Percentiles rank a stretch among this genome's conserved stretches.
Conservation (phyloP, 1,140 invertebrate genomes). For the Holcopasites calliopsidis region DNA sequence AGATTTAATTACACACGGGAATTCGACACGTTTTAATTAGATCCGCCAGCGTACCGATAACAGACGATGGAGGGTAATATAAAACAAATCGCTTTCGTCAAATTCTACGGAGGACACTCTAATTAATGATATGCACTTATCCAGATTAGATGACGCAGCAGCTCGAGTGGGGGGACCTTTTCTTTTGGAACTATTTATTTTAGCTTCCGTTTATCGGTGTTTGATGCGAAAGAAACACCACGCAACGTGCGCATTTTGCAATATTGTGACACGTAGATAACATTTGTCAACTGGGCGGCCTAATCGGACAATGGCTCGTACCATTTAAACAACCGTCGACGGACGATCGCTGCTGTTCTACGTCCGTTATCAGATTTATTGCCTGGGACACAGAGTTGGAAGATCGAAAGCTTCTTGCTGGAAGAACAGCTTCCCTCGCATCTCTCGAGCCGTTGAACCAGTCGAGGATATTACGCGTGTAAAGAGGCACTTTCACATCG, state of each 20-base stretch:
- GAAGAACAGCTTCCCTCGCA: neutral
- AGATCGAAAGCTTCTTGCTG: neutral
- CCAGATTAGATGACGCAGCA: no score
- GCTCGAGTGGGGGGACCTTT: no score
- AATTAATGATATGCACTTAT: no score
- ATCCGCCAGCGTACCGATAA: constrained; percentile 20
- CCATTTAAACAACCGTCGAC: constrained; percentile 51
- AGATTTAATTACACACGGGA: constrained; percentile 64
- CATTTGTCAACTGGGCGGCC: constrained; percentile 8
- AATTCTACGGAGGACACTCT: neutral
- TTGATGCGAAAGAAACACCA: neutral
- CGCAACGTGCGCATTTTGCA: no score
- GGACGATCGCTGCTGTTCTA: constrained; percentile 35
- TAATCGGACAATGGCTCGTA: constrained; percentile 52
- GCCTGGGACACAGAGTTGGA: neutral
- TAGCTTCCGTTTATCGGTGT: no score
- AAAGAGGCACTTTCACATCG: neutral
- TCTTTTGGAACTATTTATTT: no score
- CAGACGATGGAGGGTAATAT: neutral
- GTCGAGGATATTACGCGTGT: neutral
- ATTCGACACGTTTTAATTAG: constrained; percentile 68
- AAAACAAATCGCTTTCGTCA: constrained; percentile 16
- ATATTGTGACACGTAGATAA: no score
- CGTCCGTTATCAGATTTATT: constrained; percentile 52
- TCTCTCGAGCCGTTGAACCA: neutral